These are phyloP conservation scores for Malurus splendens DNA, from an alignment of 2,797 vertebrate genomes.

Conservation along the genomic window DNA sequence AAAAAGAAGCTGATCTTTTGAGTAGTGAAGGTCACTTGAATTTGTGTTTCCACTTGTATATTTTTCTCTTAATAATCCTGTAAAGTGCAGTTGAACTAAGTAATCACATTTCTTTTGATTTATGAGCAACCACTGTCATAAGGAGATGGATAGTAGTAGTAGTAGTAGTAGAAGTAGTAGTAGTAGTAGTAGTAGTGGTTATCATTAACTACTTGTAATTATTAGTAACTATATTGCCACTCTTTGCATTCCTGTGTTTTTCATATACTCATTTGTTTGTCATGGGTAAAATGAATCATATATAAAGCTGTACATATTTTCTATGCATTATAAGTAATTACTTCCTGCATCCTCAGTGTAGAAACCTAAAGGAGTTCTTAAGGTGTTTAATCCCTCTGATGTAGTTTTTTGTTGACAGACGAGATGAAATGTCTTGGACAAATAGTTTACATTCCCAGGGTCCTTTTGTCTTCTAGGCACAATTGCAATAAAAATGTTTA, in stretches of 20 bases:
- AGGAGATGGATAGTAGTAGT: not conserved
- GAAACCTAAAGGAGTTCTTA: not conserved
- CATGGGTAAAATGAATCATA: not conserved
- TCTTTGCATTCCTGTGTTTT: not conserved
- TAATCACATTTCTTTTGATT: not conserved
- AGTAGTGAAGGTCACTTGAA: not conserved
- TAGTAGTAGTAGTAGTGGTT: not conserved
- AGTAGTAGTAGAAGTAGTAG: not conserved
- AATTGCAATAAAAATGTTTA: not conserved
- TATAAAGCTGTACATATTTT: not conserved
- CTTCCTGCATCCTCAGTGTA: not conserved
- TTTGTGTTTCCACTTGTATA: not conserved
- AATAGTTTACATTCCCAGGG: not conserved
- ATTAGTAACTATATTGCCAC: not conserved
- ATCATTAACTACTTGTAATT: not conserved
- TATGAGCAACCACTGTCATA: not conserved
- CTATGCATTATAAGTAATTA: not conserved
- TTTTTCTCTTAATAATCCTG: not conserved
- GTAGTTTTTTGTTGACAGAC: not conserved
- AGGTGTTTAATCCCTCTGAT: not conserved
- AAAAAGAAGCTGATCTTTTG: not conserved
- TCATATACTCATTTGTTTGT: not conserved
- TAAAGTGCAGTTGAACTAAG: not conserved
- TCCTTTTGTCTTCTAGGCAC: not conserved
- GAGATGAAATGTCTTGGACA: not conserved